phyloP scores from a whole-genome alignment of 1,140 invertebrate genomes.

The Tetramorium alpestre region DNA sequence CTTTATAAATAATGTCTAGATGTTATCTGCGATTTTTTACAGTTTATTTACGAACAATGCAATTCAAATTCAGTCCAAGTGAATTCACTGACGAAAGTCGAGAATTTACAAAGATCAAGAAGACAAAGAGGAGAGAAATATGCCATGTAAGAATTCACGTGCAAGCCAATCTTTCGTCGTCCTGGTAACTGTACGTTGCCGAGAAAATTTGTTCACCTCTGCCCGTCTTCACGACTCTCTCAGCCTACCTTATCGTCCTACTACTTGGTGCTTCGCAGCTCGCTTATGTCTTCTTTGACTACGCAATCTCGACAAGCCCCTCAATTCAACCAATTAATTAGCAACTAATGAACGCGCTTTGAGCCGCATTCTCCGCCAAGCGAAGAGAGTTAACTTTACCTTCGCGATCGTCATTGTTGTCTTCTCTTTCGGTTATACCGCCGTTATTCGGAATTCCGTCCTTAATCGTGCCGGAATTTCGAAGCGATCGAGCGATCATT shows the following conservation, averaged over 20 bases:
- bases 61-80: background rate
- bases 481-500: conserved; percentile 19
- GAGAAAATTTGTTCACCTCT: conserved; percentile 12
- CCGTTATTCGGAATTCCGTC: conserved; percentile 27
- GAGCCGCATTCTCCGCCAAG: conserved; percentile 71
- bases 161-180: background rate
- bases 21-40: background rate
- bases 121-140: background rate
- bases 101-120: background rate
- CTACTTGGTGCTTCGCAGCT: conserved; percentile 48
- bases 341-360: conserved; percentile 77
- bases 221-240: background rate
- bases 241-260: background rate
- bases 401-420: conserved; percentile 40
- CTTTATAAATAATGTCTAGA: no score
- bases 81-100: background rate
- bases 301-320: conserved; percentile 68
- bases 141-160: conserved; percentile 5
- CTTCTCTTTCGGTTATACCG: conserved; percentile 38
- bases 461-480: conserved; percentile 31
- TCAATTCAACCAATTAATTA: conserved; percentile 80
- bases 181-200: background rate
- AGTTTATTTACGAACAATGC: background rate
- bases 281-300: conserved; percentile 72
- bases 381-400: conserved; percentile 51